Percentiles rank a stretch among this genome's conserved stretches.
Conservation (phyloP, 2,797 vertebrate genomes). For the Champsocephalus esox region DNA sequence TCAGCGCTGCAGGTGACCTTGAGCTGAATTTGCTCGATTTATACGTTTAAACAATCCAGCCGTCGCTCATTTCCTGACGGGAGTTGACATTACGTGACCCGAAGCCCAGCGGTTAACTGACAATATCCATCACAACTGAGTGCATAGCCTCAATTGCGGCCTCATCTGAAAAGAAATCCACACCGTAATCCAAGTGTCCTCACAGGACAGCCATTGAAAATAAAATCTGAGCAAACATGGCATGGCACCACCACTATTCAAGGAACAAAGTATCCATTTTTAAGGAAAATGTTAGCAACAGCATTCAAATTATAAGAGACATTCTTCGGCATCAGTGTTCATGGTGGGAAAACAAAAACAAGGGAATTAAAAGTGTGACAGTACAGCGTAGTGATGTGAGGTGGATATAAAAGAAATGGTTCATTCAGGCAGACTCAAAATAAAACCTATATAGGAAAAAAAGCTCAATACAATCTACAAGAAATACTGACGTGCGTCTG, state of each 20-base stretch:
- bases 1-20: slow-evolving; percentile 28
- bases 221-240: slow-evolving; percentile 36
- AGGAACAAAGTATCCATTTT: slow-evolving; percentile 57
- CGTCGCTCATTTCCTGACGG: slow-evolving; percentile 60
- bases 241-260: slow-evolving; percentile 47
- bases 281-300: slow-evolving; percentile 56
- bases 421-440: slow-evolving; percentile 36
- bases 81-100: slow-evolving; percentile 53
- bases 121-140: slow-evolving; percentile 69
- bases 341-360: slow-evolving; percentile 2
- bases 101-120: slow-evolving; percentile 42
- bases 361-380: slow-evolving; percentile 38
- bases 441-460: slow-evolving; percentile 42
- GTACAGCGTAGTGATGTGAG: slow-evolving; percentile 32
- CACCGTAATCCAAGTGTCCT: slow-evolving; percentile 53
- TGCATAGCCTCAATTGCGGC: slow-evolving; percentile 47
- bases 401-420: slow-evolving; percentile 23
- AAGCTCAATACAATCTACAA: slow-evolving; percentile 38
- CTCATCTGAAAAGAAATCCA: slow-evolving; percentile 29
- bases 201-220: slow-evolving; percentile 26
- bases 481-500: slow-evolving; percentile 68
- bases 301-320: slow-evolving; percentile 60
- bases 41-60: slow-evolving; percentile 50
- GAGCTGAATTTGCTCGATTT: slow-evolving; percentile 49
- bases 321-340: slow-evolving; percentile 62